A percentile compares a stretch with the other conserved stretches of the same genome.
Conservation (phyloP, 1,140 invertebrate genomes). For the Dolichoris vasculosae region DNA sequence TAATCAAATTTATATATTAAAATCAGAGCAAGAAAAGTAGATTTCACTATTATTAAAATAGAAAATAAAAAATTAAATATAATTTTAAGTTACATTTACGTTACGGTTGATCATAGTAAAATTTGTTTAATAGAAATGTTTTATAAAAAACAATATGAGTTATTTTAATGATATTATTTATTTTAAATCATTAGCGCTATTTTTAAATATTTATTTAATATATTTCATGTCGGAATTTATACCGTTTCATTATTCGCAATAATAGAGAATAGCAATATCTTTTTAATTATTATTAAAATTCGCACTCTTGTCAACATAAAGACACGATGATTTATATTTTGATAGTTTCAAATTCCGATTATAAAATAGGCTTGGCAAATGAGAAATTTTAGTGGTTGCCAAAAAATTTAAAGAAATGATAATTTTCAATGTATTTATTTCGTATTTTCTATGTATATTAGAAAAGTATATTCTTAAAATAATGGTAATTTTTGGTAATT, state of each 20-base stretch:
- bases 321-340: conserved; percentile 9
- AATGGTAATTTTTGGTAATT: no score
- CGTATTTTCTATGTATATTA: neutral
- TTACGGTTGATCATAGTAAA: no score
- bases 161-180: neutral
- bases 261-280: neutral
- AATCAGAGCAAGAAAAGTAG: no score
- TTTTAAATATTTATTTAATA: neutral
- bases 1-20: no score
- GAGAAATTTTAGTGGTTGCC: neutral
- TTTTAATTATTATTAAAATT: conserved; percentile 18
- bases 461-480: neutral
- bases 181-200: neutral
- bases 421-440: conserved; percentile 13
- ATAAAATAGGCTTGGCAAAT: conserved; percentile 25
- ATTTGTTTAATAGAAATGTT: neutral
- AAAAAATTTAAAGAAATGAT: conserved; percentile 27
- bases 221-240: neutral
- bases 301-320: neutral
- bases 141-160: neutral
- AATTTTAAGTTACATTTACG: no score
- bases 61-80: no score
- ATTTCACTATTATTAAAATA: no score
- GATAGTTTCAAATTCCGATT: conserved; percentile 24
- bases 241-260: neutral